Conservation (phyloP, 2,113 vertebrate genomes). For the Ictidomys tridecemlineatus region DNA sequence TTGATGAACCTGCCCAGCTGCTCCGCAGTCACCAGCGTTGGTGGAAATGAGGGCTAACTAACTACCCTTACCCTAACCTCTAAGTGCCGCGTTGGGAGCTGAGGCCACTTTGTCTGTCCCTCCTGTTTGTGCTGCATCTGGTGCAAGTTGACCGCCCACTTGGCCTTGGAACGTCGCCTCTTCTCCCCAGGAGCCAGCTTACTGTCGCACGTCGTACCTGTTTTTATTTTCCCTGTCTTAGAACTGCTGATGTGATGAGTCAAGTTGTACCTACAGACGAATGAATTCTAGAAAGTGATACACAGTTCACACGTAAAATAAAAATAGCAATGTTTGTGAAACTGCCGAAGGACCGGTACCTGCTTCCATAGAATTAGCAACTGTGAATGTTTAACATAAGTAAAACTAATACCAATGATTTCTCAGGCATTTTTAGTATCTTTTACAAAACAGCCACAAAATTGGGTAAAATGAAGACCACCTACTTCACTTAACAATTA, state of each 20-base stretch:
- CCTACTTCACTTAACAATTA: conserved; percentile 58
- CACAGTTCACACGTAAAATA: neutral
- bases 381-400: neutral
- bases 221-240: neutral
- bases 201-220: neutral
- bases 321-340: neutral
- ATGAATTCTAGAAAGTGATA: neutral
- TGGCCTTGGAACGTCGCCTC: neutral
- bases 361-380: conserved; percentile 20
- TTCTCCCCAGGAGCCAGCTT: neutral
- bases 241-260: neutral
- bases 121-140: neutral
- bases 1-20: neutral
- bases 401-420: neutral
- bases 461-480: conserved; percentile 34
- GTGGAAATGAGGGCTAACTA: neutral
- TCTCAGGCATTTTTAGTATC: conserved; percentile 39
- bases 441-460: conserved; percentile 12
- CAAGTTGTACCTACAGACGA: neutral
- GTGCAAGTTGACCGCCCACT: neutral
- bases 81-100: neutral
- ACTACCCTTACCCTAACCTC: too few relatives aligned
- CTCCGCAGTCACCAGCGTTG: neutral
- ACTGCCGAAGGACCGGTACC: neutral
- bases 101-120: neutral